These are phyloP conservation scores for Melanostigma gelatinosum DNA, from an alignment of 2,113 vertebrate genomes.

Conservation along the genomic window DNA sequence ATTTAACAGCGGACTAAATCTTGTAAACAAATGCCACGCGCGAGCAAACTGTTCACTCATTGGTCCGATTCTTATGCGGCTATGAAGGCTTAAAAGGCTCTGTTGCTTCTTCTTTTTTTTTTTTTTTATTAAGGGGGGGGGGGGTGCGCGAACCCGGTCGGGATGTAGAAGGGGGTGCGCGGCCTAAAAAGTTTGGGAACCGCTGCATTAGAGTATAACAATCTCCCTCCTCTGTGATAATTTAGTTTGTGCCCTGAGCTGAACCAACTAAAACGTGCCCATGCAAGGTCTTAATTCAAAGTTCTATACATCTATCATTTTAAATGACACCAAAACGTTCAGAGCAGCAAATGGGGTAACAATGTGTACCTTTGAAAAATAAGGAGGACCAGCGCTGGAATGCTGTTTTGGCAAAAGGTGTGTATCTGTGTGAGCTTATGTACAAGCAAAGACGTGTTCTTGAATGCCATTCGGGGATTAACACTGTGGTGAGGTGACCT, in stretches of 20 bases:
- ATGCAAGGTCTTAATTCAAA: conserved; percentile 5
- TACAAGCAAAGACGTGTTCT: conserved; percentile 54
- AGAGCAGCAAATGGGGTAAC: background rate
- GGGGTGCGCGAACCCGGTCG: too few species aligned
- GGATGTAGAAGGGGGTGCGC: too few species aligned
- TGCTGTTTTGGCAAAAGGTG: conserved; percentile 45
- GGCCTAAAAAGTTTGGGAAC: too few species aligned
- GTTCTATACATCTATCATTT: background rate
- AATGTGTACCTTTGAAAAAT: background rate
- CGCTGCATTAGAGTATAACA: background rate
- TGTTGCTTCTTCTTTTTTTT: too few species aligned
- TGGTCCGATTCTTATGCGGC: too few species aligned
- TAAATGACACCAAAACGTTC: background rate
- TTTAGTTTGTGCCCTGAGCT: background rate
- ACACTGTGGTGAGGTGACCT: conserved; percentile 35
- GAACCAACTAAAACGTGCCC: background rate
- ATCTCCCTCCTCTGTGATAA: background rate
- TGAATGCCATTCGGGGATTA: conserved; percentile 30
- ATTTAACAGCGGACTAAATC: too few species aligned
- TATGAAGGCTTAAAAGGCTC: too few species aligned
- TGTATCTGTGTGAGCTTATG: background rate
- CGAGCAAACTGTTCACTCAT: too few species aligned
- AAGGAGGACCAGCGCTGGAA: conserved; percentile 35
- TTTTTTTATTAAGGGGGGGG: too few species aligned
- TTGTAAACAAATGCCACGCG: too few species aligned